Conservation (phyloP, 2,888 invertebrate species). For the Graphium colonna region DNA sequence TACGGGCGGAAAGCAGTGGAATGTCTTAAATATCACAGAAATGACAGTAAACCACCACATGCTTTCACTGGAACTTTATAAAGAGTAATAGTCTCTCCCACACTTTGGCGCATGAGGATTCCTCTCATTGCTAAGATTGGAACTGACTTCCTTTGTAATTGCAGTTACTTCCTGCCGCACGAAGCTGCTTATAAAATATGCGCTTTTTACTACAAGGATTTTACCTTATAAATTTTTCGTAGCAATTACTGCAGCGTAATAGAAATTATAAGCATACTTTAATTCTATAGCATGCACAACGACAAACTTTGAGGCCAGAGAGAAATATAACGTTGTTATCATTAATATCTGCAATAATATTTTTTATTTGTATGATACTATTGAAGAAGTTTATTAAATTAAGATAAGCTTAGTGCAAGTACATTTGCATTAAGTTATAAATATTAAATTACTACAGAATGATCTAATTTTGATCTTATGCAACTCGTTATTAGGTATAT, state of each 20-base stretch:
- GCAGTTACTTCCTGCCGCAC: slow-evolving; percentile 15
- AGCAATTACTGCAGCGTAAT: neutral
- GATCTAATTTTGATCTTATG: too few relatives aligned
- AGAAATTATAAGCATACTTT: slow-evolving; percentile 9
- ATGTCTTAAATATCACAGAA: slow-evolving; percentile 41
- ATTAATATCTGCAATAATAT: too few relatives aligned
- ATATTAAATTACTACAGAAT: too few relatives aligned
- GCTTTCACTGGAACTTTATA: slow-evolving; percentile 26
- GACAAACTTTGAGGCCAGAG: too few relatives aligned
- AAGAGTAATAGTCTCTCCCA: slow-evolving; percentile 52
- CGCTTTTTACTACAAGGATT: neutral
- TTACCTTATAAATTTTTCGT: neutral
- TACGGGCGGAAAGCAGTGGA: slow-evolving; percentile 32
- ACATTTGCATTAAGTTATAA: too few relatives aligned
- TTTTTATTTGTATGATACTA: too few relatives aligned
- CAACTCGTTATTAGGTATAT: too few relatives aligned
- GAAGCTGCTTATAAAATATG: neutral
- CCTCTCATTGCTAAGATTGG: slow-evolving; percentile 52
- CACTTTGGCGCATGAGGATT: slow-evolving; percentile 53
- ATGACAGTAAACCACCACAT: slow-evolving; percentile 31
- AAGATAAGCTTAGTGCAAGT: too few relatives aligned
- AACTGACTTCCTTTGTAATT: slow-evolving; percentile 27
- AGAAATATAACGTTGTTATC: too few relatives aligned
- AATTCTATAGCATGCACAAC: too few relatives aligned
- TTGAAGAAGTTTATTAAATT: too few relatives aligned